A percentile compares a stretch with the other conserved stretches of the same genome.
Evolutionary conservation across 1,140 invertebrate genomes (phyloP).

Genomic region (Lordiphosa collinella): DNA sequence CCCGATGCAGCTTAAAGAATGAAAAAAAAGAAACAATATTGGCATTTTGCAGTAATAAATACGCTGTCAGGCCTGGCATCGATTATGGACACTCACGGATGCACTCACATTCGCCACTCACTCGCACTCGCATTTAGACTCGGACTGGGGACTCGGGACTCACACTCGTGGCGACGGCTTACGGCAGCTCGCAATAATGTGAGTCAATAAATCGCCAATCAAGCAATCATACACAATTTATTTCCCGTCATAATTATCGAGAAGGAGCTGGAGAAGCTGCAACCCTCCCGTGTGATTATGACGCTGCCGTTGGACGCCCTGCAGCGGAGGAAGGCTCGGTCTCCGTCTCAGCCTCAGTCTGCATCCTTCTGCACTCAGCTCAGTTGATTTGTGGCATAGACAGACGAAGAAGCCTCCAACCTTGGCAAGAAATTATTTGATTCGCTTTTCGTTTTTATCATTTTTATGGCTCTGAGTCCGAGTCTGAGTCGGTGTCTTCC

Average conservation of each 20-base stretch:
- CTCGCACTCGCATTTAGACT: slow-evolving; percentile 15
- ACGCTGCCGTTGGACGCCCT: slow-evolving; percentile 72
- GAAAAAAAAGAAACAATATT: slow-evolving; percentile 42
- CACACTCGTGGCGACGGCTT: slow-evolving; percentile 14
- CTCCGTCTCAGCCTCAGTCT: slow-evolving; percentile 25
- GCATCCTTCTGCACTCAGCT: slow-evolving; percentile 47
- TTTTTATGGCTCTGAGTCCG: slow-evolving; percentile 44
- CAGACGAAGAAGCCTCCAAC: slow-evolving; percentile 32
- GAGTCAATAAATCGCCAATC: slow-evolving; percentile 79
- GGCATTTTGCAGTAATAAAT: slow-evolving; percentile 68
- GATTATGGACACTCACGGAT: slow-evolving; percentile 73
- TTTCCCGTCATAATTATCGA: slow-evolving; percentile 78
- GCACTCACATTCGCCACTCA: slow-evolving; percentile 46
- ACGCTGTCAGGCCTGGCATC: slow-evolving; percentile 67
- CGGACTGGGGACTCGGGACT: slow-evolving; percentile 17
- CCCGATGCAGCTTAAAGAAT: slow-evolving; percentile 6
- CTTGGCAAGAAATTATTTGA: slow-evolving; percentile 44
- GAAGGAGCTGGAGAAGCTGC: slow-evolving; percentile 30
- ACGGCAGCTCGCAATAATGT: slow-evolving; percentile 75
- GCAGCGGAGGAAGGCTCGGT: slow-evolving; percentile 42
- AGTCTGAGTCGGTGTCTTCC: slow-evolving; percentile 31
- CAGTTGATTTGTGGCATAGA: slow-evolving; percentile 72
- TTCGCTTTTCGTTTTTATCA: slow-evolving; percentile 50
- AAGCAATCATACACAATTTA: slow-evolving; percentile 79
- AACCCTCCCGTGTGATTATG: slow-evolving; percentile 63